phyloP scores from a whole-genome alignment of 2,888 invertebrate species.

The Didymodactylos carnosus region DNA sequence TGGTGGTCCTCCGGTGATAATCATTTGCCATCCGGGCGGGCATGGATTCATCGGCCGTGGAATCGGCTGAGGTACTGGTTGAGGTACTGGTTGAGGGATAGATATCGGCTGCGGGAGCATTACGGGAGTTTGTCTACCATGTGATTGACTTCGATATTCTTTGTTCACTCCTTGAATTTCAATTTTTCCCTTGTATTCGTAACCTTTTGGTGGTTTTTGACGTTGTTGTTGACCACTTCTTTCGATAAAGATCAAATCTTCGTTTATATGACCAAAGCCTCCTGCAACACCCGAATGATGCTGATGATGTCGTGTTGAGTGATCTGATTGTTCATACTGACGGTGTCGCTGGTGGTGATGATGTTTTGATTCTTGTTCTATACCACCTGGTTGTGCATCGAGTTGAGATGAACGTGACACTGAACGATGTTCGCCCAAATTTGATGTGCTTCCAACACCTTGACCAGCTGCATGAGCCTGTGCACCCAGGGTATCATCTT shows the following conservation, averaged over 20 bases:
- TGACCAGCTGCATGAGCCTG: no score
- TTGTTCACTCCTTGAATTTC: background rate
- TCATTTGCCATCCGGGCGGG: background rate
- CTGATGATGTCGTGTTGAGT: background rate
- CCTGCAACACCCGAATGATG: background rate
- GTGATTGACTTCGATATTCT: background rate
- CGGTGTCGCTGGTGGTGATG: background rate
- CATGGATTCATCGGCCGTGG: background rate
- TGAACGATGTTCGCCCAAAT: no score
- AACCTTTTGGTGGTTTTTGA: background rate
- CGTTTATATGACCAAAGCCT: background rate
- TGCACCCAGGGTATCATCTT: no score
- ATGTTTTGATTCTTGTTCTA: no score
- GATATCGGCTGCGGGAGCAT: no score
- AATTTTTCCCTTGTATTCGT: background rate
- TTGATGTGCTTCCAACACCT: no score
- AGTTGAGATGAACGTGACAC: no score
- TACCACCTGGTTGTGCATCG: no score
- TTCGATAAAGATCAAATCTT: background rate
- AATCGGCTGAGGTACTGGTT: background rate
- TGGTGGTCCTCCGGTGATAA: background rate
- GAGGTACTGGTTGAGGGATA: background rate
- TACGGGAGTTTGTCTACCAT: background rate
- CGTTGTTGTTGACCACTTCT: background rate
- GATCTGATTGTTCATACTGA: background rate